Evolutionary conservation across 2,113 vertebrate genomes (phyloP), one percentile per base, ranked within the genome.

Genomic region (Corydoras maculifer): DNA sequence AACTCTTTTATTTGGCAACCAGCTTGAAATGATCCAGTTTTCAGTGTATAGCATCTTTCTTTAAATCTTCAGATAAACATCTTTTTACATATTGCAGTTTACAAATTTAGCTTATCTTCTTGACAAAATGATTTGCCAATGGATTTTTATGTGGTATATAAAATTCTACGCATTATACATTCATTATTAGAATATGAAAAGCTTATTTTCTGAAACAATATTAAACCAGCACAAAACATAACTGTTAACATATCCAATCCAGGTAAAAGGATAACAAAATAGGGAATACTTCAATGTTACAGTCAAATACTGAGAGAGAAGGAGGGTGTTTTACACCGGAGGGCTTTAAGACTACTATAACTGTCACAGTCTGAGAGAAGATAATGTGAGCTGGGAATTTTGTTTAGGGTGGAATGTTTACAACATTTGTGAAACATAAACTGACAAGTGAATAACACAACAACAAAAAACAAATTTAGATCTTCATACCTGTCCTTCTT

Each of bases 41-140:
- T 88, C 86, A 87, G 82, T 89, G 86, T 87, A 88, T 85, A 88
- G 81, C 87, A 79, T 81, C 82, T 84, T 80, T 68, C 81, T 83
- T 87, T 82, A 58, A 90, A 86, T 82, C 82, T 83, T 82, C 84
- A 83, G 76, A 87, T 88, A 87, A 83, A 82, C 82, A 86, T 84
- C 83, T 78, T 81, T 87, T 86, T 89, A 90, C 88, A 90, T 86
- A 81, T 86, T 88, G 90, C 89, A 89, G 85, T 87, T 90, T 88
- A 89, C 87, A 91, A 91, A 91, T 90, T 80, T 90, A 91, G 87
- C 90, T 87, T 88, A 89, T 90, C 87, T 89, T 87, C 88, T 88
- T 83, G 87, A 90, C 88, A 91, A 89, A 89, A 87, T 85, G 87
- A 86, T 85, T 87, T 78, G 78, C 88, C 87, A 88, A 90, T 89